Evolutionary conservation across 2,113 vertebrate genomes (phyloP).

Genomic region (Tenebrosternarchus preto): DNA sequence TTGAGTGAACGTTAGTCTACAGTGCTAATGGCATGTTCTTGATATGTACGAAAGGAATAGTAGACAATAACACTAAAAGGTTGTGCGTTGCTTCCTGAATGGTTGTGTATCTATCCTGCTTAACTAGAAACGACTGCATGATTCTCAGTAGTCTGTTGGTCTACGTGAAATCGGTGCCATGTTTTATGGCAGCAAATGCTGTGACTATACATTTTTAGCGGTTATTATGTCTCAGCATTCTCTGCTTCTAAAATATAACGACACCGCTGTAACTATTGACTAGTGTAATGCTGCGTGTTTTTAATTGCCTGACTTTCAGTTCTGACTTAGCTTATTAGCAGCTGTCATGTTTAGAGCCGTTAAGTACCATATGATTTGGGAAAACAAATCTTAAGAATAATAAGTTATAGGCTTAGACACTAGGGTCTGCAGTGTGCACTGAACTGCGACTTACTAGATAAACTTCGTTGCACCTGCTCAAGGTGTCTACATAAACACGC

Average conservation of each 20-base stretch:
- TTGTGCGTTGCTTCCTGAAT: slow-evolving; percentile 21
- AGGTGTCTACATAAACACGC: background rate
- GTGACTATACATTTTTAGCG: slow-evolving; percentile 13
- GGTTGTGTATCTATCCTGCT: slow-evolving; percentile 21
- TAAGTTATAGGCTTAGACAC: background rate
- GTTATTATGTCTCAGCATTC: background rate
- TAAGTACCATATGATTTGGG: background rate
- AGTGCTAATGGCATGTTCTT: background rate
- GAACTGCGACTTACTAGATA: slow-evolving; percentile 15
- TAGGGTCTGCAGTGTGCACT: background rate
- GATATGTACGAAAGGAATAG: background rate
- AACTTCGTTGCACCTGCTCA: slow-evolving; percentile 25
- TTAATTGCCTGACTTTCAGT: background rate
- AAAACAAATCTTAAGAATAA: background rate
- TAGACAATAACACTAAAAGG: background rate
- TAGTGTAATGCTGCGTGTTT: background rate
- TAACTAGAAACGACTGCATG: slow-evolving; percentile 28
- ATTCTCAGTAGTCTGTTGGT: slow-evolving; percentile 33
- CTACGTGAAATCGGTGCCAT: slow-evolving; percentile 50
- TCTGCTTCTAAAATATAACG: background rate
- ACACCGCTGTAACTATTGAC: background rate
- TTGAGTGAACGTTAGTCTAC: background rate
- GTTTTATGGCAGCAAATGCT: slow-evolving; percentile 48
- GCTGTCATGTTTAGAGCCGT: background rate
- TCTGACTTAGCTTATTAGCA: background rate